These are phyloP conservation scores for Nannoperca australis DNA, from an alignment of 2,797 vertebrate species.

Conservation along the genomic window DNA sequence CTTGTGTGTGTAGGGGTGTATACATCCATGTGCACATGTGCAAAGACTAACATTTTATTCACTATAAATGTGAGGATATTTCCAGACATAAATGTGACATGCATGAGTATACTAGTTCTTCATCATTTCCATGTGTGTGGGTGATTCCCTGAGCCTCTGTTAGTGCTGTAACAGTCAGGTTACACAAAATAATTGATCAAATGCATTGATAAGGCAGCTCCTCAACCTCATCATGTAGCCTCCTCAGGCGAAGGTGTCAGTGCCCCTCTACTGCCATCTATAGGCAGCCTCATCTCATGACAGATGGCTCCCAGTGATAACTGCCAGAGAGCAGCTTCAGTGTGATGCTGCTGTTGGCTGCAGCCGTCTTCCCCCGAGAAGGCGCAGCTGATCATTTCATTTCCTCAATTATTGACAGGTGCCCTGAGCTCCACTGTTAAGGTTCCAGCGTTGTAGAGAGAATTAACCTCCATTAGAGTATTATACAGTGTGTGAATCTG, in stretches of 20 bases:
- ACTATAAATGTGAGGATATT: too few species aligned
- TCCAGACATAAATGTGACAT: not conserved
- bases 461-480: conserved; percentile 66
- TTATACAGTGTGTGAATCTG: conserved; percentile 20
- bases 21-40: not conserved
- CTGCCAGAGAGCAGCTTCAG: conserved; percentile 20
- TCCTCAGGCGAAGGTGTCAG: conserved; percentile 18
- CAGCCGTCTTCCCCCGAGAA: conserved; percentile 30
- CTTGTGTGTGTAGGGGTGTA: too few species aligned
- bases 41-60: not conserved
- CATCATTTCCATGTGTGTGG: not conserved
- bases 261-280: conserved; percentile 78
- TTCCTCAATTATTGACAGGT: conserved; percentile 68
- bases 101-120: not conserved
- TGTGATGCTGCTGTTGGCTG: conserved; percentile 23
- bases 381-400: conserved; percentile 69
- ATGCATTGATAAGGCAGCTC: conserved; percentile 25
- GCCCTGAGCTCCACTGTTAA: conserved; percentile 52
- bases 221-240: not conserved
- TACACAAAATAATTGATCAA: conserved; percentile 22
- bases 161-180: not conserved
- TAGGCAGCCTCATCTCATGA: conserved; percentile 26
- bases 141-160: not conserved
- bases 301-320: conserved; percentile 39
- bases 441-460: conserved; percentile 47